Evolutionary conservation across 2,797 vertebrate genomes (phyloP).

Genomic region (Cetoscarus ocellatus): DNA sequence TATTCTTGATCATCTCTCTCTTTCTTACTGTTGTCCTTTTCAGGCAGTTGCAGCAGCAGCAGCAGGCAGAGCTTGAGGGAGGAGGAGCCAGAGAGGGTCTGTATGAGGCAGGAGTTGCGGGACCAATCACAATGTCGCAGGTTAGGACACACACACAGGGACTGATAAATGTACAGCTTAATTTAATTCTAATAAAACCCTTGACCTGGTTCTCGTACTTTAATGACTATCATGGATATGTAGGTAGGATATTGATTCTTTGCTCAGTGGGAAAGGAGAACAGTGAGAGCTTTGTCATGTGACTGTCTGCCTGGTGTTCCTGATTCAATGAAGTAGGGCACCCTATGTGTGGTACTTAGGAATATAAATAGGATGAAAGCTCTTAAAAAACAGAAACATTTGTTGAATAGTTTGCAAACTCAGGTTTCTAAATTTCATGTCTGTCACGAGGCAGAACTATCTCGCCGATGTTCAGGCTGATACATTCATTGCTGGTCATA

Average conservation of each 20-base stretch:
- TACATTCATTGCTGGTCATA: too few relatives aligned
- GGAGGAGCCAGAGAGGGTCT: constrained; percentile 88
- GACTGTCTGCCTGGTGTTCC: constrained; percentile 4
- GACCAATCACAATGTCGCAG: constrained; percentile 79
- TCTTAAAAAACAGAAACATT: too few relatives aligned
- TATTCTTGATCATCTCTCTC: constrained; percentile 16
- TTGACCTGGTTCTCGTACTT: background rate
- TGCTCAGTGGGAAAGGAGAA: constrained; percentile 18
- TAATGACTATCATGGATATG: constrained; percentile 14
- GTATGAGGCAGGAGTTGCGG: constrained; percentile 68
- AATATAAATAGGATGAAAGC: too few relatives aligned
- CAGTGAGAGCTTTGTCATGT: too few relatives aligned
- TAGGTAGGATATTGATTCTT: constrained; percentile 45
- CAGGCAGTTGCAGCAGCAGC: constrained; percentile 92
- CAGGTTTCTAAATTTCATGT: too few relatives aligned
- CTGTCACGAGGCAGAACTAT: too few relatives aligned
- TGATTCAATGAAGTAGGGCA: background rate
- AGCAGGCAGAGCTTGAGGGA: constrained; percentile 90
- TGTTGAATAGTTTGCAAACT: too few relatives aligned
- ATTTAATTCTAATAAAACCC: background rate
- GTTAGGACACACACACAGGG: constrained; percentile 46
- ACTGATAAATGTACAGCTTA: background rate
- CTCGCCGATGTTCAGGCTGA: too few relatives aligned
- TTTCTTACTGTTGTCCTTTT: constrained; percentile 11
- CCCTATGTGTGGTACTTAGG: background rate